A percentile compares a stretch with the other conserved stretches of the same genome.
phyloP scores from a whole-genome alignment of 1,140 invertebrate species.

The Olivierus martensii region DNA sequence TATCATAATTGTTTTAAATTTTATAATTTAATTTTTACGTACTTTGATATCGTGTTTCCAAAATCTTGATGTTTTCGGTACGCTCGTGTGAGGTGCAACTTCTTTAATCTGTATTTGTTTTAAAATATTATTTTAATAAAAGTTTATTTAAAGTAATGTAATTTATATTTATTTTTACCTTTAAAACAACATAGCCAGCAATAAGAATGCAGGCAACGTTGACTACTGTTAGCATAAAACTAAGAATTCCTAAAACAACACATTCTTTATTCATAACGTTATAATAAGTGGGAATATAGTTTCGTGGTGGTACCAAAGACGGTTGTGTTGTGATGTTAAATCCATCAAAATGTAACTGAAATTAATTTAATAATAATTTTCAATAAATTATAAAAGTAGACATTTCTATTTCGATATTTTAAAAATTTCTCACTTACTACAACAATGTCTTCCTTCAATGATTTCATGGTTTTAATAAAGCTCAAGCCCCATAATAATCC shows the following conservation, averaged over 20 bases:
- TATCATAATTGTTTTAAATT: neutral
- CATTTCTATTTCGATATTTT: neutral
- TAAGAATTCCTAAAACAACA: constrained; percentile 59
- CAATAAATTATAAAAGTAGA: neutral
- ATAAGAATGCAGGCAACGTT: constrained; percentile 75
- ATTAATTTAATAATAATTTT: too few species aligned
- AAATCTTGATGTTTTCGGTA: constrained; percentile 54
- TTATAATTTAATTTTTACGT: neutral
- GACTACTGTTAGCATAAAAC: constrained; percentile 59
- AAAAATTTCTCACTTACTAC: constrained; percentile 1
- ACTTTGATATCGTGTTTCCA: constrained; percentile 65
- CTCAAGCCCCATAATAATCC: constrained; percentile 11
- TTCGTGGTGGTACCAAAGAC: constrained; percentile 11
- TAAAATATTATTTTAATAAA: constrained; percentile 2
- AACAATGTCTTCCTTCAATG: constrained; percentile 5
- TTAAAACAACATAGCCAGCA: constrained; percentile 61
- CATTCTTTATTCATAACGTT: constrained; percentile 58
- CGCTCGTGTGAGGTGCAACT: constrained; percentile 63
- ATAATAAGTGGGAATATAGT: constrained; percentile 43
- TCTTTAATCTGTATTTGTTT: constrained; percentile 53
- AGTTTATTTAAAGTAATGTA: constrained; percentile 1
- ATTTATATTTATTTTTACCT: constrained; percentile 34
- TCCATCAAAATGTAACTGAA: neutral
- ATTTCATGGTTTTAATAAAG: constrained; percentile 10
- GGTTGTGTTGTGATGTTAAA: constrained; percentile 13